Evolutionary conservation across 2,797 vertebrate genomes (phyloP).

Genomic region (Karalla daura): DNA sequence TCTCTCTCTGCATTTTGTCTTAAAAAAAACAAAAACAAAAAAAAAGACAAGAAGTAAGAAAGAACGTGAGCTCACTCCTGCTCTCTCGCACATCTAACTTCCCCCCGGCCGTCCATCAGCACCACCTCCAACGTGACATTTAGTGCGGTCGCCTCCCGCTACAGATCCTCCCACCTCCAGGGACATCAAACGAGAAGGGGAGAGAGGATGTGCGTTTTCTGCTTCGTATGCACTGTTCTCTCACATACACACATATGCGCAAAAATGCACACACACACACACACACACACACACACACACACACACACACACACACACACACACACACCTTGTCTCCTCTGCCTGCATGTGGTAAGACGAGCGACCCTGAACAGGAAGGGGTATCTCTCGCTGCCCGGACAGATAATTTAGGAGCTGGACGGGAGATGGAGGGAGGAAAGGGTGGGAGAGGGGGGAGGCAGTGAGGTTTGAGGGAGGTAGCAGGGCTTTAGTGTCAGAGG

Average conservation of each 20-base stretch:
- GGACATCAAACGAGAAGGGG: conserved; percentile 58
- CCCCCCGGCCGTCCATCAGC: conserved; percentile 50
- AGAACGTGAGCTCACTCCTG: conserved; percentile 10
- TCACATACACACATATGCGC: not conserved
- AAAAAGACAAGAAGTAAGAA: not conserved
- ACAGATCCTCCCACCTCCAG: conserved; percentile 44
- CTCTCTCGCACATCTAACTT: conserved; percentile 51
- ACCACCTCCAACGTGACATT: conserved; percentile 60
- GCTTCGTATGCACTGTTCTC: conserved; percentile 49
- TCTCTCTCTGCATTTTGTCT: conserved; percentile 21
- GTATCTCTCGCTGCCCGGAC: conserved; percentile 60
- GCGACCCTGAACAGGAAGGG: conserved; percentile 61
- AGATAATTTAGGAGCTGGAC: conserved; percentile 74
- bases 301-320: conserved; percentile 12
- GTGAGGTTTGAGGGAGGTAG: conserved; percentile 37
- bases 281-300: conserved; percentile 26
- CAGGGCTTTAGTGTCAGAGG: conserved; percentile 66
- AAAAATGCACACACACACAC: conserved; percentile 14
- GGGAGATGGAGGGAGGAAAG: conserved; percentile 44
- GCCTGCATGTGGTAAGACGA: conserved; percentile 59
- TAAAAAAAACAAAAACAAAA: not conserved
- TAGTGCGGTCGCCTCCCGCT: conserved; percentile 48
- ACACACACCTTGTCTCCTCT: conserved; percentile 35
- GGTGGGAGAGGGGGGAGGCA: not conserved
- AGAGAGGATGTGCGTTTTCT: conserved; percentile 39